Evolutionary conservation across 2,888 invertebrate species (phyloP), one percentile per base, ranked within the genome.

Genomic region (Orchestes rusci): DNA sequence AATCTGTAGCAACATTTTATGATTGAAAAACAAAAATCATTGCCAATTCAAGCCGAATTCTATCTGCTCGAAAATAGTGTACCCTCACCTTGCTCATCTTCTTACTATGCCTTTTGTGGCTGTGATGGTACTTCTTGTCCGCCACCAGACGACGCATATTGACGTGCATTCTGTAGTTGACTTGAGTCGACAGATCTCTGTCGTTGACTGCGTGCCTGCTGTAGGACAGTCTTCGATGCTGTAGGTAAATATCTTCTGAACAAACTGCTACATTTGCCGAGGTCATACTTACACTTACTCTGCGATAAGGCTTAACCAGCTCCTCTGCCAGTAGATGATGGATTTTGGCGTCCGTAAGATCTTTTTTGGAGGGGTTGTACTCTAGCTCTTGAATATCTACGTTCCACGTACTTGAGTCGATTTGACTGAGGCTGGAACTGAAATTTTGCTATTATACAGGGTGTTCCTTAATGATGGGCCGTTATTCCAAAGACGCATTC

Each of bases 331-430:
- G 73, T 32, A 95, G 74, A 68, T 94, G 93, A 68, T 94, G 94
- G 56, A 93, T 90, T 67, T 82, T 85, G n/a, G 90, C 91, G 67
- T 94, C 93, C 1, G 91, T 92, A 45, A 92, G 71, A 71, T 93
- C 93, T 68, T 91, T 92, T 64, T 84, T 85, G 43, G 89, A 88
- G 39, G 91, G 91, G 73, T 87, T 89, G 64, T 93, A 93, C 63
- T 93, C 91, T 62, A 93, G 69, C 63, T 93, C 92, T 66, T 90
- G 91, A 78, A 93, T 85, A 63, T 94, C 94, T 60, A 94, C 80
- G 66, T 92, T 92, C 80, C 90, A 88, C 1, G 83, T 84, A 52
- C 86, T 87, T 1, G 83, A 77, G 66, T 90, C 89, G 65, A 88
- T 71, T 69, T 89, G 88, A 61, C 85, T 86, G 65, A 87, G 82